Base-by-base conservation (phyloP, 2,888 invertebrate genomes). In the Drosophila dives region DNA sequence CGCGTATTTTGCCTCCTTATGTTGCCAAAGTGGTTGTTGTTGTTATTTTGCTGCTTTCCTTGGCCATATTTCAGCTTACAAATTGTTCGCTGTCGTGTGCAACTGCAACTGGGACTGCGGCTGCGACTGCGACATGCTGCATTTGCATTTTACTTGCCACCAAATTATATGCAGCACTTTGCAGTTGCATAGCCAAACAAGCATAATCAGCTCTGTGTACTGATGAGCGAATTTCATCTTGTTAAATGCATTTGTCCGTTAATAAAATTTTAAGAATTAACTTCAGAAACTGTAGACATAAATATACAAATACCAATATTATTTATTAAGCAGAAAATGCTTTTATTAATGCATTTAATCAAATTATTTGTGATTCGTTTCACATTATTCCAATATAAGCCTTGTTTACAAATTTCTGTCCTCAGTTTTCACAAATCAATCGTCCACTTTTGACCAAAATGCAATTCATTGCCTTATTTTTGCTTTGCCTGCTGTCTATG, bases 41-140 rank as follows among this genome's bases (percentile, higher is more conserved):
- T 59, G 34, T 40, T 60, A 61, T 32, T 67, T 15, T 55, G 33
- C 12, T 55, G 63, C 45, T 61, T 36, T 38, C 49, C 59, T 66
- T 63, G 65, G 63, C 55, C 72, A 59, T 60, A 49, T 68, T 65
- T 64, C 58, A 77, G 80, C 63, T 74, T 75, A 73, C 77, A 82
- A 86, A 79, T 81, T 83, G 76, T 76, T 45, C 60, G 51, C 58
- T 69, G 75, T 75, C 74, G 72, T 80, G 69, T 77, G 71, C 49
- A n/a, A 60, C 61, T 42, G 56, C 49, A 17, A 29, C 49, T 26
- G 26, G 26, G 26, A 45, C 20, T 45, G 45, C 20, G 12, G 20
- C 20, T 42, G 15, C 15, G 15, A 23, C 45, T 15, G 23, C 26
- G 26, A 26, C 29, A 17, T 29, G 26, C 61, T 26, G 58, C 67